Conservation (phyloP, 2,113 vertebrate species). For the Oncorhynchus gorbuscha region DNA sequence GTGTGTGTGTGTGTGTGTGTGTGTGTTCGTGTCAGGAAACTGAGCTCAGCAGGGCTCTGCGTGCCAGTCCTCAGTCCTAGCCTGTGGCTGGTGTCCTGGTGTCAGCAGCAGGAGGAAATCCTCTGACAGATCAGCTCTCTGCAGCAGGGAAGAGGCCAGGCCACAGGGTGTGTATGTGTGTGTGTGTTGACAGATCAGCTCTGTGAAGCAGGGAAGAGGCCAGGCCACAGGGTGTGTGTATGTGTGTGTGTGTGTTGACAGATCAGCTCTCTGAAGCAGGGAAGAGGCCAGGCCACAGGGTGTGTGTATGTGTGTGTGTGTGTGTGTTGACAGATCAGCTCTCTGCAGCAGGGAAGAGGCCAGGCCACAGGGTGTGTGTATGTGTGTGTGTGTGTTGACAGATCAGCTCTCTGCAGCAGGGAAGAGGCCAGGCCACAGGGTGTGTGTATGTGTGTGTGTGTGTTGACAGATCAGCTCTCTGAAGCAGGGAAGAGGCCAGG, state of each 20-base stretch:
- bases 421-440: slow-evolving; percentile 30
- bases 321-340: slow-evolving; percentile 71
- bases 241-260: slow-evolving; percentile 55
- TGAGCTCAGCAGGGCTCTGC: slow-evolving; percentile 14
- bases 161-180: too few relatives aligned
- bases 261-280: slow-evolving; percentile 70
- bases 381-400: slow-evolving; percentile 59
- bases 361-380: not conserved
- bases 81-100: slow-evolving; percentile 47
- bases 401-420: slow-evolving; percentile 70
- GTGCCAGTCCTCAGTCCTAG: slow-evolving; percentile 55
- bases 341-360: slow-evolving; percentile 54
- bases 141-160: slow-evolving; percentile 60
- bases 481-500: slow-evolving; percentile 59
- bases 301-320: too few relatives aligned
- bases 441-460: too few relatives aligned
- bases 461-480: slow-evolving; percentile 70
- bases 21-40: slow-evolving; percentile 56
- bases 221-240: not conserved
- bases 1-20: not conserved
- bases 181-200: slow-evolving; percentile 69
- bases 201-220: slow-evolving; percentile 60
- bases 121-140: slow-evolving; percentile 71
- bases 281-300: slow-evolving; percentile 30
- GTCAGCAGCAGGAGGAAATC: slow-evolving; percentile 64